Percentiles rank a stretch among this genome's conserved stretches.
These are phyloP conservation scores for Dasypogon diadema DNA, from an alignment of 2,888 invertebrate species.

Conservation along the genomic window DNA sequence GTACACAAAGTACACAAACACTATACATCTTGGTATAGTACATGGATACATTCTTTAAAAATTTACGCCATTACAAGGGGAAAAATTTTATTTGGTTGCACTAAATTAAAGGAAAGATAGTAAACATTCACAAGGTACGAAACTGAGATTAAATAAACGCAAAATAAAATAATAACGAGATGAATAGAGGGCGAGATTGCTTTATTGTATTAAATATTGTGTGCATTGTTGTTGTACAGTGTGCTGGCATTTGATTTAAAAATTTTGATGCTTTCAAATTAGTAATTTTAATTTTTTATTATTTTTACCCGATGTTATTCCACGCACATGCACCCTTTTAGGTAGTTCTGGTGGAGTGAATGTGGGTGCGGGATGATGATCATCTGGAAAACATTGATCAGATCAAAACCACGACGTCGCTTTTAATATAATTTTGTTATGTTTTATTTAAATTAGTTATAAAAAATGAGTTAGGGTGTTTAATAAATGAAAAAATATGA, in stretches of 20 bases:
- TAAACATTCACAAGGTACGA: slow-evolving; percentile 42
- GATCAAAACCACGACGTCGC: slow-evolving; percentile 76
- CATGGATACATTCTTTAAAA: no score
- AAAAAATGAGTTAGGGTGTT: slow-evolving; percentile 56
- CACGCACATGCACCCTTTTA: slow-evolving; percentile 98
- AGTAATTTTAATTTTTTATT: slow-evolving; percentile 54
- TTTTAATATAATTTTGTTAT: slow-evolving; percentile 61
- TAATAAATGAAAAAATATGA: slow-evolving; percentile 9
- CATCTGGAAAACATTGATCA: slow-evolving; percentile 84
- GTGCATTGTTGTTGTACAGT: slow-evolving; percentile 42
- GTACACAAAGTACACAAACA: no score
- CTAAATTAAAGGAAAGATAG: not conserved
- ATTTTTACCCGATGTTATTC: slow-evolving; percentile 73
- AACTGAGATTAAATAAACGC: not conserved
- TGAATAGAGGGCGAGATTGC: slow-evolving; percentile 9
- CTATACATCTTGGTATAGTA: no score
- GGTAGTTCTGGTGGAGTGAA: slow-evolving; percentile 99
- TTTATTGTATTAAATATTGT: slow-evolving; percentile 22
- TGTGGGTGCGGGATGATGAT: slow-evolving; percentile 97
- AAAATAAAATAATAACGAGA: slow-evolving; percentile 7
- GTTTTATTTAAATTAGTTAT: slow-evolving; percentile 57
- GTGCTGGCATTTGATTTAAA: slow-evolving; percentile 35
- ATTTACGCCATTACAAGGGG: no score
- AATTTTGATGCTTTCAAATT: slow-evolving; percentile 44
- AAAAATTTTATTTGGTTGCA: not conserved